phyloP scores from a whole-genome alignment of 2,888 invertebrate species.

The Achlya flavicornis region DNA sequence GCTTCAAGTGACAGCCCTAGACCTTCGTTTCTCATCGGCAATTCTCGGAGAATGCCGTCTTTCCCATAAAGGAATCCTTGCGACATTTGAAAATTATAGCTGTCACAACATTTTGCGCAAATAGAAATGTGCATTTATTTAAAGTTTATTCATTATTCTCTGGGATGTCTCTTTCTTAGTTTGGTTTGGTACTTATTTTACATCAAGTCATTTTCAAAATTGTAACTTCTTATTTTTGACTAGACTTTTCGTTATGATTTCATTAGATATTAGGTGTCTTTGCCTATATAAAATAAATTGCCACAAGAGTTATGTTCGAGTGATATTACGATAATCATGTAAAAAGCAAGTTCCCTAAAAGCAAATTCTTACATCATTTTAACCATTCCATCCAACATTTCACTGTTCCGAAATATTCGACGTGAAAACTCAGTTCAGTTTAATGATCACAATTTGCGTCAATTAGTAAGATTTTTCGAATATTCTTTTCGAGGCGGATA shows the following conservation, averaged over 20 bases:
- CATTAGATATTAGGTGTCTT: too few relatives aligned
- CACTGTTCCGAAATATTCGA: conserved; percentile 18
- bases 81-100: conserved; percentile 28
- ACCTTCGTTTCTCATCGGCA: conserved; percentile 15
- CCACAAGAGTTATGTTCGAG: too few relatives aligned
- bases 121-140: background rate
- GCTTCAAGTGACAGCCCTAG: conserved; percentile 8
- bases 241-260: too few relatives aligned
- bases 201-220: too few relatives aligned
- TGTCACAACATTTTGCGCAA: background rate
- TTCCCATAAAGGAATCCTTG: conserved; percentile 38
- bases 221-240: too few relatives aligned
- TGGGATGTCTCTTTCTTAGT: too few relatives aligned
- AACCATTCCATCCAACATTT: background rate
- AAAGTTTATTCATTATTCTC: too few relatives aligned
- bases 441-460: conserved; percentile 29
- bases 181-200: too few relatives aligned
- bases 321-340: background rate
- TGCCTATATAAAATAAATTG: too few relatives aligned
- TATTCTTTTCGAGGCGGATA: background rate
- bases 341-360: background rate
- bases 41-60: conserved; percentile 33
- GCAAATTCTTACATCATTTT: background rate
- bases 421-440: conserved; percentile 30
- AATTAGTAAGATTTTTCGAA: conserved; percentile 25